A percentile compares a stretch with the other conserved stretches of the same genome.
Evolutionary conservation across 2,888 invertebrate genomes (phyloP).

Genomic region (Xylota segnis): DNA sequence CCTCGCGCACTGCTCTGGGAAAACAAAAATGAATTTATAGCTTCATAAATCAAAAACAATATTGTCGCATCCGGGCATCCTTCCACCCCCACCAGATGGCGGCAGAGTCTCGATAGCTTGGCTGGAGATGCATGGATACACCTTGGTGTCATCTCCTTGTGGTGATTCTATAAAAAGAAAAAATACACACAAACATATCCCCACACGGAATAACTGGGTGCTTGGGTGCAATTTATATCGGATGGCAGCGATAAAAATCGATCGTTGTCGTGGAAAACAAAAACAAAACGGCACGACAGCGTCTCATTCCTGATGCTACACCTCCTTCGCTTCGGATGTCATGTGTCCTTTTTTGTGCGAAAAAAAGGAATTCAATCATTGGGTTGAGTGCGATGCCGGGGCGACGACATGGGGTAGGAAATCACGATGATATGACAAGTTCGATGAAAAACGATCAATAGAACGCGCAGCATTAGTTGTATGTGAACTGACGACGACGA

Average conservation of each 20-base stretch:
- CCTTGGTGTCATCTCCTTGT: slow-evolving; percentile 59
- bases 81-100: slow-evolving; percentile 31
- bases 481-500: slow-evolving; percentile 32
- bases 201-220: slow-evolving; percentile 27
- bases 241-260: slow-evolving; percentile 71
- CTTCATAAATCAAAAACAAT: slow-evolving; percentile 82
- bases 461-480: slow-evolving; percentile 46
- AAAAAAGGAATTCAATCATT: slow-evolving; percentile 60
- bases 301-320: slow-evolving; percentile 32
- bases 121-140: slow-evolving; percentile 37
- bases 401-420: slow-evolving; percentile 62
- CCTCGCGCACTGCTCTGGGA: slow-evolving; percentile 61
- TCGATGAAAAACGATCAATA: slow-evolving; percentile 73
- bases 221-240: slow-evolving; percentile 72
- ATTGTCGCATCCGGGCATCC: slow-evolving; percentile 80
- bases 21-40: slow-evolving; percentile 82
- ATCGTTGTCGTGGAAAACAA: slow-evolving; percentile 65
- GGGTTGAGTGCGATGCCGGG: slow-evolving; percentile 14
- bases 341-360: slow-evolving; percentile 48
- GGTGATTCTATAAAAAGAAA: slow-evolving; percentile 31
- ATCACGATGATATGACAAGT: slow-evolving; percentile 76
- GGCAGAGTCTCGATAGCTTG: slow-evolving; percentile 28
- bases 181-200: slow-evolving; percentile 14
- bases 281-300: slow-evolving; percentile 46
- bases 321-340: slow-evolving; percentile 13